phyloP scores from a whole-genome alignment of 2,113 vertebrate genomes.

The Galbula dea region DNA sequence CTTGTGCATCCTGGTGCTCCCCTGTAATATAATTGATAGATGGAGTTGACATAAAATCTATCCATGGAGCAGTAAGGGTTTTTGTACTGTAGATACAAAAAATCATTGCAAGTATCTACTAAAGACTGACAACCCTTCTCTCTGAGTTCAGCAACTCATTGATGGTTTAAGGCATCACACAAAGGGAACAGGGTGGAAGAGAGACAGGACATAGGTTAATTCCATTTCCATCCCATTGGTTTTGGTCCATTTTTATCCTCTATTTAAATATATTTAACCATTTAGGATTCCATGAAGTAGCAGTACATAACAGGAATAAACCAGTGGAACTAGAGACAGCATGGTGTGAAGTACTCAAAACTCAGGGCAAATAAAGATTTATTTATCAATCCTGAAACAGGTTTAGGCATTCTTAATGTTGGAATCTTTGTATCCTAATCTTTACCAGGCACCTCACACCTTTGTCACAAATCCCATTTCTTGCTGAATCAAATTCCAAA shows the following conservation, averaged over 20 bases:
- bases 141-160: background rate
- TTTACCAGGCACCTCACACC: background rate
- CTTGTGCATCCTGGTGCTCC: background rate
- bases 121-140: background rate
- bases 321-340: background rate
- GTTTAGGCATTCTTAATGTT: background rate
- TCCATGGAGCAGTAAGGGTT: background rate
- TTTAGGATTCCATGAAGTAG: background rate
- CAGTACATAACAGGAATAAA: background rate
- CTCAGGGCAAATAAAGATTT: background rate
- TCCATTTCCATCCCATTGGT: background rate
- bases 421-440: background rate
- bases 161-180: background rate
- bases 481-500: background rate
- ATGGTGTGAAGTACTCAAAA: background rate
- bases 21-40: background rate
- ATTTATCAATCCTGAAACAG: background rate
- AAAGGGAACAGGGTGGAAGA: background rate
- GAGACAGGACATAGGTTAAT: background rate
- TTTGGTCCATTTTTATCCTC: background rate
- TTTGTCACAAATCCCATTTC: background rate
- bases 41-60: background rate
- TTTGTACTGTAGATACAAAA: background rate
- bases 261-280: background rate
- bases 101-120: background rate